Base-by-base conservation (phyloP, 2,797 vertebrate species). In the Cryptoprocta ferox region DNA sequence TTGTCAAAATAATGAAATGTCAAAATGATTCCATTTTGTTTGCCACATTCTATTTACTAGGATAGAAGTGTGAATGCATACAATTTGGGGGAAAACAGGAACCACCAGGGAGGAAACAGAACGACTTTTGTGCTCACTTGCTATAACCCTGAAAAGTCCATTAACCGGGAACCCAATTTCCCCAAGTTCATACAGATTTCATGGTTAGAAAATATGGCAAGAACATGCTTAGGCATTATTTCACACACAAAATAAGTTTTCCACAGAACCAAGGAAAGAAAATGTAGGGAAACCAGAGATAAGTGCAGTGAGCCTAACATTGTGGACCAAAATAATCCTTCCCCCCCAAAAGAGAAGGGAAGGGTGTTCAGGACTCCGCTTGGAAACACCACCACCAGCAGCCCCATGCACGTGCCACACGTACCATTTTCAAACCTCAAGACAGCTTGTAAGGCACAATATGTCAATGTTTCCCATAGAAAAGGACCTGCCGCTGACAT, bases 401-500 rank as follows among this genome's bases (percentile, higher is more conserved):
- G 50, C 35, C 21, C 30, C 26, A 73, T 6, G n/a, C 2, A 12
- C 0, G 14, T 1, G 5, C 30, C 15, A 19, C 11, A 1, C 5
- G 19, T 0, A 18, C 1, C 48, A 71, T 35, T n/a, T 39, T 12
- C 50, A 70, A 63, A 84, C 66, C 50, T 71, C 71, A 28, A 15
- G 28, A 91, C 18, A 71, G 37, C 78, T 94, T 66, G 2, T 18
- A 35, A 76, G 53, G 78, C 6, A 71, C 6, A 28, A 66, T 1
- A 26, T 1, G 68, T 5, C 80, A n/a, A 70, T 37, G 6, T 50
- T 73, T n/a, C 37, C 39, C 45, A 2, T 4, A 56, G 65, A 59
- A n/a, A 24, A 9, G 13, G 35, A 32, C 26, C 85, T 66, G 19
- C 28, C 19, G n/a, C 5, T 5, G 48, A 63, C 45, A 16, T 11